phyloP scores from a whole-genome alignment of 2,113 vertebrate genomes.

The Notiomystis cincta region DNA sequence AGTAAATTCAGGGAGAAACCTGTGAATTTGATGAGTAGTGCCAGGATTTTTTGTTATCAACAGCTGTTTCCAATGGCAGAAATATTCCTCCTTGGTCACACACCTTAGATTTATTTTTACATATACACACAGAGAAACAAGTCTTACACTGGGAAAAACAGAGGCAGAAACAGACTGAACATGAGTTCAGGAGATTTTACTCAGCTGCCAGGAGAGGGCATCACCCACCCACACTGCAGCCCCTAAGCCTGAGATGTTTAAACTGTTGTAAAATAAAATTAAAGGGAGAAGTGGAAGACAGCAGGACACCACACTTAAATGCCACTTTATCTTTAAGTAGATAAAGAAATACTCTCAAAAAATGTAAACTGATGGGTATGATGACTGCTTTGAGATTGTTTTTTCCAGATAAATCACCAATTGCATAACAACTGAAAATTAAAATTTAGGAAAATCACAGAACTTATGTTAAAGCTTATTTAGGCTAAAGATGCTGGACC shows the following conservation, averaged over 20 bases:
- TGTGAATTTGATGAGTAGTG: not conserved
- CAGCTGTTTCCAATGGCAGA: not conserved
- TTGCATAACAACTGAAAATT: fast-evolving
- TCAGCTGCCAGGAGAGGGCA: constrained; percentile 9
- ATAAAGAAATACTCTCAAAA: not conserved
- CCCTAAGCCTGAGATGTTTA: not conserved
- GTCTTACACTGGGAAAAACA: fast-evolving
- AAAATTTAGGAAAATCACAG: not conserved
- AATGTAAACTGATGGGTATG: not conserved
- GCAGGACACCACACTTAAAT: fast-evolving
- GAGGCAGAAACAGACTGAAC: not conserved
- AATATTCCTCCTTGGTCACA: not conserved
- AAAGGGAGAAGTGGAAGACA: not conserved
- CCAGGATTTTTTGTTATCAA: not conserved
- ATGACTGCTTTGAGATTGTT: not conserved
- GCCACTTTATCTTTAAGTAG: fast-evolving
- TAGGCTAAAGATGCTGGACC: not conserved
- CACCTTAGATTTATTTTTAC: not conserved
- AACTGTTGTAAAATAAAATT: not conserved
- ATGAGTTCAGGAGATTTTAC: fast-evolving
- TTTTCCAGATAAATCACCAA: fast-evolving
- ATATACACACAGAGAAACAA: fast-evolving
- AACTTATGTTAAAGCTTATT: fast-evolving
- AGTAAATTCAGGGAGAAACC: not conserved
- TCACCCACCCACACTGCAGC: not conserved